Conservation (phyloP, 1,140 invertebrate genomes). For the Brachionus rotundiformis region DNA sequence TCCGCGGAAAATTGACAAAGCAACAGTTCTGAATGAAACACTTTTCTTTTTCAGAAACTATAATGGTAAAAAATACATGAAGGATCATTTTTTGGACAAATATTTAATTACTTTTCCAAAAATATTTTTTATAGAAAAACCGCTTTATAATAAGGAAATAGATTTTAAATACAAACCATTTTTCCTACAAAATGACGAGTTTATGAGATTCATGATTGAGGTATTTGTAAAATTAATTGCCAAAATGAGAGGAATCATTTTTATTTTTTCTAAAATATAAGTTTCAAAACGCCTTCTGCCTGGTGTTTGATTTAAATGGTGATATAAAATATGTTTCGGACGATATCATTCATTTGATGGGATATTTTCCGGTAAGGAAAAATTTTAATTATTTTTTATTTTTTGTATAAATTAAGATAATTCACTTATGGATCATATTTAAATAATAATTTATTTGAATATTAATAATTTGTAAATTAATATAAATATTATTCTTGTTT, state of each 20-base stretch:
- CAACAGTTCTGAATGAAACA: constrained; percentile 39
- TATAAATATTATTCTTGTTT: too few relatives aligned
- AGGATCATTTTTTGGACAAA: background rate
- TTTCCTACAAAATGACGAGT: constrained; percentile 46
- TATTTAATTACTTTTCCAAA: background rate
- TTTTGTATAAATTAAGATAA: too few relatives aligned
- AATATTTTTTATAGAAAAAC: constrained; percentile 11
- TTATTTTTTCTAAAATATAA: background rate
- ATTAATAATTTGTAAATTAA: too few relatives aligned
- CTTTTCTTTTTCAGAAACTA: constrained; percentile 49
- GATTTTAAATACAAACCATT: constrained; percentile 43
- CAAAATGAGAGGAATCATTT: background rate
- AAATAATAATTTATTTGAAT: too few relatives aligned
- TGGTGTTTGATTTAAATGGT: constrained; percentile 46
- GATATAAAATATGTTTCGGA: constrained; percentile 47
- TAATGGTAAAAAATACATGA: background rate
- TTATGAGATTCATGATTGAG: constrained; percentile 51
- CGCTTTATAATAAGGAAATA: constrained; percentile 38
- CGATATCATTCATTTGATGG: constrained; percentile 43
- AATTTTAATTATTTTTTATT: background rate
- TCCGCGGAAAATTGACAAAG: constrained; percentile 51
- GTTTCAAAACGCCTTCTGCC: constrained; percentile 51
- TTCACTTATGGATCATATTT: too few relatives aligned
- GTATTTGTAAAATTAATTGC: too few relatives aligned
- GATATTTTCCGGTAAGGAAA: constrained; percentile 36